Conservation (phyloP, 2,113 vertebrate species). For the Pao palembangensis region DNA sequence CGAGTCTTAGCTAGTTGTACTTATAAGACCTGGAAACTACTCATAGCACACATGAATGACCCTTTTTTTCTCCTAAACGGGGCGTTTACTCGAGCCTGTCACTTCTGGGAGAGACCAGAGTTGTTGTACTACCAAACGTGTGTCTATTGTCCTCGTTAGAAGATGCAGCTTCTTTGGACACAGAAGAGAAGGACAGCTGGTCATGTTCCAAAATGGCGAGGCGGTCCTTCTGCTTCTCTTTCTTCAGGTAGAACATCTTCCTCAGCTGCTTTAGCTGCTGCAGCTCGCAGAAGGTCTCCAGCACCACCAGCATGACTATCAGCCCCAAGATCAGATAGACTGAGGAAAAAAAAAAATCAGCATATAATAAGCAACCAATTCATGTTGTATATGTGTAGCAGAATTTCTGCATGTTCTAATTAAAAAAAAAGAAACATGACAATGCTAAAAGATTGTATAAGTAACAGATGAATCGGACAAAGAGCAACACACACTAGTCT, state of each 20-base stretch:
- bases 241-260: slow-evolving; percentile 95
- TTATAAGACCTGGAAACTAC: slow-evolving; percentile 16
- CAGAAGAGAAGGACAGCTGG: slow-evolving; percentile 89
- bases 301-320: slow-evolving; percentile 90
- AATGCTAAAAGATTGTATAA: no score
- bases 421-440: no score
- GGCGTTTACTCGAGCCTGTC: slow-evolving; percentile 78
- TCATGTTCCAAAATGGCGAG: slow-evolving; percentile 88
- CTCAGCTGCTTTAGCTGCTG: slow-evolving; percentile 92
- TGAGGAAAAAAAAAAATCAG: slow-evolving; percentile 39
- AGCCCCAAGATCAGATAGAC: slow-evolving; percentile 92
- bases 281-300: slow-evolving; percentile 97
- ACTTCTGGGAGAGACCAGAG: slow-evolving; percentile 65
- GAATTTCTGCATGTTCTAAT: background rate
- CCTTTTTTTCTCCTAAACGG: background rate
- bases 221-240: slow-evolving; percentile 87
- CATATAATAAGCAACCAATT: no score
- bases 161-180: slow-evolving; percentile 71
- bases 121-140: slow-evolving; percentile 74
- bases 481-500: background rate
- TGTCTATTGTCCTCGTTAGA: slow-evolving; percentile 81
- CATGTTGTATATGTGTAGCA: background rate
- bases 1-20: slow-evolving; percentile 16
- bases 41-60: background rate
- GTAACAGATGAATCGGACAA: background rate